Evolutionary conservation across 1,140 invertebrate species (phyloP).

Genomic region (Mylabris phalerata): DNA sequence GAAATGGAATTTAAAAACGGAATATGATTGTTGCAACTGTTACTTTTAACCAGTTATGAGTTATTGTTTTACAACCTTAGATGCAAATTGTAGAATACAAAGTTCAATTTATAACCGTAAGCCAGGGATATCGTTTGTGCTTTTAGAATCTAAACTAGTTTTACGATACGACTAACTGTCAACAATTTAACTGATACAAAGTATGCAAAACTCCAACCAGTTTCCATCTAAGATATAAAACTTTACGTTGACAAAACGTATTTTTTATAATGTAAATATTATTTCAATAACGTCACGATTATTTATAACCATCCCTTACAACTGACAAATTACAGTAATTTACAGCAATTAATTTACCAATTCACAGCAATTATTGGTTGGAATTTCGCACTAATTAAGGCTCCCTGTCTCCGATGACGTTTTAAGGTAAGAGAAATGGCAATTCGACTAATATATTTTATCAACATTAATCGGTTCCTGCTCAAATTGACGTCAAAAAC

Average conservation of each 20-base stretch:
- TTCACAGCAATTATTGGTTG: conserved; percentile 15
- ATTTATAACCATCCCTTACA: no score
- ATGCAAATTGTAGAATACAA: conserved; percentile 19
- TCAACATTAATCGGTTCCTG: no score
- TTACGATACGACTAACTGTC: conserved; percentile 12
- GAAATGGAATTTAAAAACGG: no score
- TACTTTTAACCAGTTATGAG: conserved; percentile 13
- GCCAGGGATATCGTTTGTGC: conserved; percentile 10
- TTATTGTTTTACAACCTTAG: conserved; percentile 20
- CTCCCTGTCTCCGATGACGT: conserved; percentile 3
- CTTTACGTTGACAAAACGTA: no score
- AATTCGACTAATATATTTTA: no score
- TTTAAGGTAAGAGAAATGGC: no score
- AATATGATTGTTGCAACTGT: background rate
- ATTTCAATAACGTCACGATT: no score
- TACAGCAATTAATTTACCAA: conserved; percentile 16
- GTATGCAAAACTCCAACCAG: background rate
- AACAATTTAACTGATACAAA: conserved; percentile 6
- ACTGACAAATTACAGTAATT: background rate
- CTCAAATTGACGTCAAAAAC: no score
- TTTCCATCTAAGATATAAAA: no score
- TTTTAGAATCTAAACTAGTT: conserved; percentile 17
- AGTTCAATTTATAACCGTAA: conserved; percentile 19
- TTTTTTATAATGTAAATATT: no score
- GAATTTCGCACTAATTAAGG: conserved; percentile 16